Conservation (phyloP, 2,888 invertebrate species). For the Antheraea yamamai region DNA sequence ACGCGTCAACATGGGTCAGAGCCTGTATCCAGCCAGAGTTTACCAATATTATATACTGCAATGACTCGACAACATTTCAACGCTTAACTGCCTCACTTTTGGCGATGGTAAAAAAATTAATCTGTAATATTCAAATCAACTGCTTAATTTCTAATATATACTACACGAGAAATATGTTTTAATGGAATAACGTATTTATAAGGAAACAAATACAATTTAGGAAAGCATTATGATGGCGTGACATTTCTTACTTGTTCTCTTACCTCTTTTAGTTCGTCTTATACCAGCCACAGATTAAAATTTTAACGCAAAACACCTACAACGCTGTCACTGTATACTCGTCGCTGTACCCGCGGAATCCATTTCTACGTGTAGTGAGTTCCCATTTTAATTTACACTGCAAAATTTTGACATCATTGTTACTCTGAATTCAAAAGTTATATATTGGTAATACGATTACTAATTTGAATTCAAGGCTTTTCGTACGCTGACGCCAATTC, state of each 20-base stretch:
- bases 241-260: no score
- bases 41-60: constrained; percentile 56
- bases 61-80: constrained; percentile 54
- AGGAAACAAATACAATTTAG: background rate
- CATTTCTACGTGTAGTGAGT: background rate
- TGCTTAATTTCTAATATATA: background rate
- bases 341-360: background rate
- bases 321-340: background rate
- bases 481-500: no score
- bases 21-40: constrained; percentile 41
- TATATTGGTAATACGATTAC: no score
- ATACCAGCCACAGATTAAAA: background rate
- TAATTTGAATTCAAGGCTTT: no score
- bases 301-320: background rate
- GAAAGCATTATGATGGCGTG: background rate
- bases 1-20: constrained; percentile 53
- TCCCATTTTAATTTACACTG: no score
- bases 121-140: constrained; percentile 23
- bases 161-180: background rate
- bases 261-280: background rate
- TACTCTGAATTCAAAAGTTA: no score
- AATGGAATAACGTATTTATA: background rate
- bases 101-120: constrained; percentile 36
- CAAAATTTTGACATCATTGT: no score
- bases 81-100: constrained; percentile 44